A percentile compares a stretch with the other conserved stretches of the same genome.
These are phyloP conservation scores for Aphrocallistes beatrix DNA, from an alignment of 37 sponge, comb jelly and placozoan species.

Conservation along the genomic window DNA sequence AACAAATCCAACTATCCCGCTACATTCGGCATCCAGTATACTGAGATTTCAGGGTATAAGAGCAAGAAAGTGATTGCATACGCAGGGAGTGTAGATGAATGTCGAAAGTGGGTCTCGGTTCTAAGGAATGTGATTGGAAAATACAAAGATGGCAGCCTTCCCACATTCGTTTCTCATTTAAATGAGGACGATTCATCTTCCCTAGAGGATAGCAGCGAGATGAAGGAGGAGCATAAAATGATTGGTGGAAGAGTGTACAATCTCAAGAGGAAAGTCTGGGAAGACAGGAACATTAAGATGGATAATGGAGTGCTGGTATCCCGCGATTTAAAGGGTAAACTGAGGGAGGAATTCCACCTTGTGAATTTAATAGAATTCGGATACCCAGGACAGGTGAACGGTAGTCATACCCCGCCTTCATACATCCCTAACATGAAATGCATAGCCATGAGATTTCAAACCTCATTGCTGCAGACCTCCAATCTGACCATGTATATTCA, in stretches of 20 bases:
- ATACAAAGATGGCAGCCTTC: not conserved
- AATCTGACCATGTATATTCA: not conserved
- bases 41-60: not conserved
- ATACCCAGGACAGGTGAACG: not conserved
- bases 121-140: not conserved
- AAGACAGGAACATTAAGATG: not conserved
- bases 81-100: not conserved
- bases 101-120: not conserved
- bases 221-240: not conserved
- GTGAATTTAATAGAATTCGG: not conserved
- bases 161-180: not conserved
- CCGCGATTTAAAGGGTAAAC: not conserved
- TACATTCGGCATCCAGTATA: conserved; percentile 1
- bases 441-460: not conserved
- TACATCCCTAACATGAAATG: not conserved
- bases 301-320: not conserved
- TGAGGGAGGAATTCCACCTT: not conserved
- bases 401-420: not conserved
- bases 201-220: not conserved
- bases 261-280: not conserved
- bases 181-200: not conserved
- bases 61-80: not conserved
- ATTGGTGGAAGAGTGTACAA: not conserved
- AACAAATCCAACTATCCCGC: not conserved
- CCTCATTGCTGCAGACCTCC: not conserved